Base-by-base conservation (phyloP, 1,140 invertebrate species). In the Leptoteleia sp. region DNA sequence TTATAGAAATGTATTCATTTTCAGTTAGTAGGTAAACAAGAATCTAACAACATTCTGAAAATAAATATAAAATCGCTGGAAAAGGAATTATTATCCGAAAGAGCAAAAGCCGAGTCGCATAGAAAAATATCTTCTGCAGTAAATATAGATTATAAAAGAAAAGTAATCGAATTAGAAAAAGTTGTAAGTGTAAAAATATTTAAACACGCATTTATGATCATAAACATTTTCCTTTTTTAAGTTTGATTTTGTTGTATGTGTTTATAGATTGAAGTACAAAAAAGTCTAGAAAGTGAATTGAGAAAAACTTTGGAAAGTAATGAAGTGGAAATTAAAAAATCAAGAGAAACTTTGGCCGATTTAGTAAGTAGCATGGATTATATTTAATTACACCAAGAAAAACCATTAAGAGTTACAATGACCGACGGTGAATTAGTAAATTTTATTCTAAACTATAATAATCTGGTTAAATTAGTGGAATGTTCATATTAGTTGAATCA, bases 141-240 rank as follows among this genome's bases (percentile, higher is more conserved):
- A 40, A 81, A 45, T 9, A 72, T 81, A 13, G 81, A 85, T 62
- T 59, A 81, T 1, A 83, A 79, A 17, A 85, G 75, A 76, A 82
- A 80, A 52, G 81, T 85, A 50, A 79, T 82, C 40, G 77, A 85
- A 38, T 50, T 85, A 19, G 81, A 87, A 80, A 84, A 82, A 80
- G 76, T 17, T 9, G 86, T 86, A 80, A 84, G 62, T 55, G 64
- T 37, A 0, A 25, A 33, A 0, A 25, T 22, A n/a, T 22, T 19
- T 38, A 15, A 45, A 12, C 1, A 35, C 11, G 12, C 3, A 35
- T 7, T 15, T 38, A 15, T 7, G 2, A n/a, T 17, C 5, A 5
- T 22, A 3, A 3, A 22, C 19, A 22, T 22, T 22, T 22, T 22
- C 19, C 5, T 22, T 22, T 22, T 22, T 5, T 22, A 22, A 22